A percentile compares a stretch with the other conserved stretches of the same genome.
phyloP scores from a whole-genome alignment of 2,113 vertebrate species.

The Ascaphus truei region DNA sequence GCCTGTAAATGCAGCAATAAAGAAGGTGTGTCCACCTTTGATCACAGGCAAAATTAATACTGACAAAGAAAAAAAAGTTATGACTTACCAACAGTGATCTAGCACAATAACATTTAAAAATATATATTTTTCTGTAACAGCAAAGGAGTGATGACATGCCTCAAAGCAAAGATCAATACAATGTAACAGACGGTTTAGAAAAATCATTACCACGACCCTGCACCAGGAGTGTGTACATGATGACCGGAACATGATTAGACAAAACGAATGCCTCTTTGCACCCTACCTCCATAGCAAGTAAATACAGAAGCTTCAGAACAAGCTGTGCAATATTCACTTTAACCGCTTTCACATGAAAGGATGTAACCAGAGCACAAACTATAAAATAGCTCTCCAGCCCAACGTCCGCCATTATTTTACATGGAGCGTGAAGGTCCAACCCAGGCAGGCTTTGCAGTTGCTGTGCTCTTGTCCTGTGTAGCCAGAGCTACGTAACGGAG shows the following conservation, averaged over 20 bases:
- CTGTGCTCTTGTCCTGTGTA: too few species aligned
- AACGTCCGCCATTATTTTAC: constrained; percentile 57
- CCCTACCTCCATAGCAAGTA: constrained; percentile 77
- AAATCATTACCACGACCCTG: neutral
- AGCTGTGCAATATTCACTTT: constrained; percentile 72
- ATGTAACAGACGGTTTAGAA: neutral
- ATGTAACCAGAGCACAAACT: constrained; percentile 74
- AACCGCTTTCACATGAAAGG: constrained; percentile 74
- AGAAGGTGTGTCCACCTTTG: constrained; percentile 53
- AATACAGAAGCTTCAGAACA: constrained; percentile 92
- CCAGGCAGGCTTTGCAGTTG: too few species aligned
- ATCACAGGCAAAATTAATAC: constrained; percentile 63
- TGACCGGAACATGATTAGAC: neutral
- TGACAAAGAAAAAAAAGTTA: constrained; percentile 55
- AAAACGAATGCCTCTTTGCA: constrained; percentile 73
- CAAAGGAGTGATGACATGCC: constrained; percentile 46
- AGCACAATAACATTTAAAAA: constrained; percentile 10
- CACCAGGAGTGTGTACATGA: neutral
- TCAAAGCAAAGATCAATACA: neutral
- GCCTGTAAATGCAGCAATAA: constrained; percentile 63
- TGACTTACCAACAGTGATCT: constrained; percentile 54
- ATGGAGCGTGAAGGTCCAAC: too few species aligned
- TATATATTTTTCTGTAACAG: constrained; percentile 46
- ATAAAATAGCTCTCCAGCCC: constrained; percentile 73
- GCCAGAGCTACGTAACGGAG: too few species aligned